Conservation (phyloP, 2,113 vertebrate genomes). For the Grallaria varia region DNA sequence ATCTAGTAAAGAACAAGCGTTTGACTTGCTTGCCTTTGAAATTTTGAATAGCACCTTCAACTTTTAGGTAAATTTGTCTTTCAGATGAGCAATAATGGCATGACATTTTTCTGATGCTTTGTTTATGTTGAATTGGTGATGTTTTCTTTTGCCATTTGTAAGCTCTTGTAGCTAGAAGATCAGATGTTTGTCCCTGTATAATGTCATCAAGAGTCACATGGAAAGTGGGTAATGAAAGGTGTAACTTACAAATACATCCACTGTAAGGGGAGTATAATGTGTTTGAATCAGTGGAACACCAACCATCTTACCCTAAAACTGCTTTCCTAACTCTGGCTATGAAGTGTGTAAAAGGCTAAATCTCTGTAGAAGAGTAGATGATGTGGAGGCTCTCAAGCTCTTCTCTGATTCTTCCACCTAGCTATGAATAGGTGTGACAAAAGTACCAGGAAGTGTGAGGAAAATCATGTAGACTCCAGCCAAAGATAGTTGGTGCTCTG, state of each 20-base stretch:
- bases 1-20: not conserved
- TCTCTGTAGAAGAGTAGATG: not conserved
- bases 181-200: not conserved
- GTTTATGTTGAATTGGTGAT: not conserved
- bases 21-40: not conserved
- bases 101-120: not conserved
- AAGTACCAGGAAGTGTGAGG: not conserved
- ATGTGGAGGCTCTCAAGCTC: not conserved
- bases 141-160: not conserved
- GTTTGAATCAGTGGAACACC: not conserved
- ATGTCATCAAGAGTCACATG: not conserved
- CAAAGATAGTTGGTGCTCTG: not conserved
- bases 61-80: not conserved
- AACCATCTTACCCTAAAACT: not conserved
- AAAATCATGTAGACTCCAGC: not conserved
- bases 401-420: not conserved
- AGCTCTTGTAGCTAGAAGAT: not conserved
- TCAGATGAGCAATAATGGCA: not conserved
- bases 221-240: not conserved
- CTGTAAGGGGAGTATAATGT: not conserved
- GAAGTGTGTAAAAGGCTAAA: not conserved
- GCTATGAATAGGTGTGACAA: not conserved
- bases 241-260: not conserved
- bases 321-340: not conserved
- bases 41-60: not conserved